Evolutionary conservation across 2,797 vertebrate species (phyloP).

Genomic region (Galaxias olidus): DNA sequence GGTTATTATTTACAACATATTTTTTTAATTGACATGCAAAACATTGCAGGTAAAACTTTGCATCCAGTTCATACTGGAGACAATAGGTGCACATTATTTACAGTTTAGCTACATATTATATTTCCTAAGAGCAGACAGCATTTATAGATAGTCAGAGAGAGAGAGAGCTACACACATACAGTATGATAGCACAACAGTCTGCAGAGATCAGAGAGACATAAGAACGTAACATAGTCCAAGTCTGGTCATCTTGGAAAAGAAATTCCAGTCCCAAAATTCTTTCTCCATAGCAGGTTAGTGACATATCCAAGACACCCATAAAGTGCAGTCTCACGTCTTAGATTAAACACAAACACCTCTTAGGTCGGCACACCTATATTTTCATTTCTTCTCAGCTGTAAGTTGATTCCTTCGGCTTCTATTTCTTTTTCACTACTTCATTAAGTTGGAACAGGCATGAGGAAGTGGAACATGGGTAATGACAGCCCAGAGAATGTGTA

Average conservation of each 20-base stretch:
- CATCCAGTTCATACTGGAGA: constrained; percentile 50
- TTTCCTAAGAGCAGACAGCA: constrained; percentile 44
- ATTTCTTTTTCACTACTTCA: not conserved
- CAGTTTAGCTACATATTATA: constrained; percentile 50
- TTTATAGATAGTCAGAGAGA: constrained; percentile 51
- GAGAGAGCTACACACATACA: constrained; percentile 20
- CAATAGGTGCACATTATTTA: constrained; percentile 58
- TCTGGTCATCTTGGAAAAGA: constrained; percentile 43
- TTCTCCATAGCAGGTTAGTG: constrained; percentile 1
- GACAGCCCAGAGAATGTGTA: constrained; percentile 15
- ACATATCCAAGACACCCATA: constrained; percentile 9
- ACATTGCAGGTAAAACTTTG: constrained; percentile 52
- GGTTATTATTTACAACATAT: no score
- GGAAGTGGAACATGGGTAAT: not conserved
- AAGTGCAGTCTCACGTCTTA: constrained; percentile 13
- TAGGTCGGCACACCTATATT: not conserved
- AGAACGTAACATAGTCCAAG: not conserved
- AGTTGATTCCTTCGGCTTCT: not conserved
- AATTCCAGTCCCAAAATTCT: constrained; percentile 34
- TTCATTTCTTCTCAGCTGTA: not conserved
- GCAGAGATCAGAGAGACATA: constrained; percentile 21
- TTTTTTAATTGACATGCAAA: constrained; percentile 71
- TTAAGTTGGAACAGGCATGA: constrained; percentile 10
- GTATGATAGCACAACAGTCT: constrained; percentile 40
- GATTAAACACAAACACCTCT: not conserved